phyloP scores from a whole-genome alignment of 2,888 invertebrate species.

The Hirudinaria manillensis region DNA sequence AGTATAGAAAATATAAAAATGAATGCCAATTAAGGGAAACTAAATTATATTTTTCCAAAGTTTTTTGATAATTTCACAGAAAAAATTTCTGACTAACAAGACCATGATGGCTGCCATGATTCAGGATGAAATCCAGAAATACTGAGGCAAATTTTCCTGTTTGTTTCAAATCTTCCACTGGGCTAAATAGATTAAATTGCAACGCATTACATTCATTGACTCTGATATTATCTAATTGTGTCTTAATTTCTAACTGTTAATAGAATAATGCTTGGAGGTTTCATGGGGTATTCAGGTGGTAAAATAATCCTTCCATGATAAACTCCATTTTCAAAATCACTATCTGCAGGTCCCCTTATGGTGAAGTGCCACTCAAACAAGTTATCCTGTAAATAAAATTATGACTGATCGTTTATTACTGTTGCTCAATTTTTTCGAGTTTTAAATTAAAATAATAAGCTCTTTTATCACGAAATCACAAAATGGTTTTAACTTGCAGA shows the following conservation, averaged over 20 bases:
- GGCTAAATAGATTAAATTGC: slow-evolving; percentile 60
- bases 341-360: slow-evolving; percentile 77
- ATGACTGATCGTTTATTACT: neutral
- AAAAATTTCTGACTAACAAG: slow-evolving; percentile 58
- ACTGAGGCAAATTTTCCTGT: slow-evolving; percentile 88
- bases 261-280: slow-evolving; percentile 87
- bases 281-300: slow-evolving; percentile 92
- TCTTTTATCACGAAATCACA: slow-evolving; percentile 1
- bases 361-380: slow-evolving; percentile 97
- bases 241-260: slow-evolving; percentile 64
- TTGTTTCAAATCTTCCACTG: slow-evolving; percentile 84
- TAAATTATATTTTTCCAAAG: neutral
- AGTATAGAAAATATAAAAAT: neutral
- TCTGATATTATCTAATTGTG: neutral
- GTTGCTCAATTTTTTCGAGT: neutral
- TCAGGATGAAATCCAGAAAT: slow-evolving; percentile 96
- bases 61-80: neutral
- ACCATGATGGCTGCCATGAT: slow-evolving; percentile 96
- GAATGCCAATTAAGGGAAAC: neutral
- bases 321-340: slow-evolving; percentile 81
- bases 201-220: neutral
- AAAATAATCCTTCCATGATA: slow-evolving; percentile 84
- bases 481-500: neutral
- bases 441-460: neutral
- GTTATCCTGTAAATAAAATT: slow-evolving; percentile 64